phyloP scores from a whole-genome alignment of 2,888 invertebrate species.

The Cosmopolites sordidus region DNA sequence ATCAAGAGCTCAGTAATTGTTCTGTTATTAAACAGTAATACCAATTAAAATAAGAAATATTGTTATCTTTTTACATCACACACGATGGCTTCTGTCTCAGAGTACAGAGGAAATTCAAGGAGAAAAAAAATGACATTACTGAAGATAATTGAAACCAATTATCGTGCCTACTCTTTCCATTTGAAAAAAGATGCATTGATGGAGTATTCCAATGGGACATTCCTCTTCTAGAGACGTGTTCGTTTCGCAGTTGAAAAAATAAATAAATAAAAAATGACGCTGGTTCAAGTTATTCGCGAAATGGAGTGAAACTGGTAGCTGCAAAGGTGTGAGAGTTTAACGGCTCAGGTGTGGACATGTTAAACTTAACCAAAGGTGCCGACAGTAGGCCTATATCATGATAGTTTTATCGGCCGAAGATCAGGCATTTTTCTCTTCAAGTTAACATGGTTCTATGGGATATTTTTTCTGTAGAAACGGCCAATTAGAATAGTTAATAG shows the following conservation, averaged over 20 bases:
- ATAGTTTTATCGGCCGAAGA: constrained; percentile 20
- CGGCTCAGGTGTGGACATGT: constrained; percentile 43
- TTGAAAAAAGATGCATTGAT: neutral
- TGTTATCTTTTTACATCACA: too few relatives aligned
- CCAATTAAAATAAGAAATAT: too few relatives aligned
- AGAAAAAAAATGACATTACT: neutral
- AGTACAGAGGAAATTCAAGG: too few relatives aligned
- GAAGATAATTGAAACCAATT: constrained; percentile 1
- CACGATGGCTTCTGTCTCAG: too few relatives aligned
- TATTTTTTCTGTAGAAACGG: too few relatives aligned
- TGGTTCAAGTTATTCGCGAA: constrained; percentile 37
- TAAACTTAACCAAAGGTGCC: constrained; percentile 34
- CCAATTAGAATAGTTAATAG: neutral
- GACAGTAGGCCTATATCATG: constrained; percentile 25
- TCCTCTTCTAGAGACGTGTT: neutral
- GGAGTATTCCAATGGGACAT: constrained; percentile 1
- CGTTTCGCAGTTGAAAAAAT: neutral
- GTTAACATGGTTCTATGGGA: too few relatives aligned
- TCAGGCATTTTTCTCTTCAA: neutral
- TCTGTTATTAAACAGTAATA: constrained; percentile 4
- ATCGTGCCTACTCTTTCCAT: neutral
- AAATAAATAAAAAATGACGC: constrained; percentile 1
- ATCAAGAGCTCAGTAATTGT: neutral
- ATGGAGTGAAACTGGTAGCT: constrained; percentile 42
- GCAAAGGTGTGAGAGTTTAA: constrained; percentile 41